Evolutionary conservation across 35 echinoderm and acorn worm genomes (phyloP).

Genomic region (Amphiura filiformis): DNA sequence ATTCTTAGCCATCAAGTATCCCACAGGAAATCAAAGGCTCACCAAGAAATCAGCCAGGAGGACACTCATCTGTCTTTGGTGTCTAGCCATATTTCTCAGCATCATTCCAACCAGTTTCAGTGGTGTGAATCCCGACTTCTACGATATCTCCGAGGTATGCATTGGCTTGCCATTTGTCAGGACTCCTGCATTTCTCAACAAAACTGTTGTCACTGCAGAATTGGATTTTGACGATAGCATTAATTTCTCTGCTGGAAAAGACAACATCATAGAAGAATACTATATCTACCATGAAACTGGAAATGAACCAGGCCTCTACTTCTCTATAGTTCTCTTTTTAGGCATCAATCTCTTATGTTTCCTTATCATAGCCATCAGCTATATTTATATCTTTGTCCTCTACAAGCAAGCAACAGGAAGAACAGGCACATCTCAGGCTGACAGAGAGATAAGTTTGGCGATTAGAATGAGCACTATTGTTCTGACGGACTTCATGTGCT

Average conservation of each 20-base stretch:
- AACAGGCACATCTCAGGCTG: neutral
- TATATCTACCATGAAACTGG: neutral
- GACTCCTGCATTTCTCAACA: conserved; percentile 33
- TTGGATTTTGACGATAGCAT: neutral
- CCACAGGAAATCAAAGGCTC: neutral
- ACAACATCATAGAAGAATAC: neutral
- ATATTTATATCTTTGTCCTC: conserved; percentile 36
- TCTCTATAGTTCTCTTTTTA: conserved; percentile 31
- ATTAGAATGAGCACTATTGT: conserved; percentile 28
- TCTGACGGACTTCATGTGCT: conserved; percentile 52
- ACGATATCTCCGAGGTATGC: conserved; percentile 41
- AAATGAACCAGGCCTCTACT: conserved; percentile 31
- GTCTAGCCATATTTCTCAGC: conserved; percentile 8
- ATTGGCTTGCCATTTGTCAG: conserved; percentile 41
- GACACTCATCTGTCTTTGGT: conserved; percentile 11
- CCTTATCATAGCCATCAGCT: conserved; percentile 19
- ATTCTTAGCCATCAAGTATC: too few relatives aligned
- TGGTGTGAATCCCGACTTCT: conserved; percentile 5
- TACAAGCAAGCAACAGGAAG: neutral
- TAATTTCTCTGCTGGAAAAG: neutral
- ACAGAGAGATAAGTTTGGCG: conserved; percentile 25
- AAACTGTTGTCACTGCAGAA: neutral
- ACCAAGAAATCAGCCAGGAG: neutral
- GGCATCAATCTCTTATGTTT: conserved; percentile 39
- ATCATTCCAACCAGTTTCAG: neutral